Evolutionary conservation across 2,888 invertebrate species (phyloP), one percentile per base, ranked within the genome.

Genomic region (Trachelus stipa): DNA sequence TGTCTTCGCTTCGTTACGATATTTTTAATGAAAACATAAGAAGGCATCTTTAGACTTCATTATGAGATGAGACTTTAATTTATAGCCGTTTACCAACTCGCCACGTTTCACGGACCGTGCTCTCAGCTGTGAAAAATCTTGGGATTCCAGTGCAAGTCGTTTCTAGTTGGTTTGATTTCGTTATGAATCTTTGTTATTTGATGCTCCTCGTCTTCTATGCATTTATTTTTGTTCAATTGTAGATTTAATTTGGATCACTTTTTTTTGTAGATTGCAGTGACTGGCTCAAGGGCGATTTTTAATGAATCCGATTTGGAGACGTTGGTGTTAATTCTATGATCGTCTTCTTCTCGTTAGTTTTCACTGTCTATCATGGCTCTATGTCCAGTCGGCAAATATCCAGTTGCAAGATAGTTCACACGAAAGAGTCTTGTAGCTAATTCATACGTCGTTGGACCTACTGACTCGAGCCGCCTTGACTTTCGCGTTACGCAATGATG

Each of bases 401-500:
- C 23, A 56, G 56, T 56, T 56, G 56, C 9, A 56, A 56, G 9
- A 23, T 23, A 56, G 9, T 9, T 56, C 0, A 23, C 56, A 23
- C 56, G 56, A 56, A 56, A 56, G 56, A 23, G 9, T 56, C 56
- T 56, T 56, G 56, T 56, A 56, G 9, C 56, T 56, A 56, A 56
- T 56, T 56, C 56, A 3, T 56, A 56, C 56, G 56, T 56, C 0
- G 23, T 56, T 56, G 56, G 56, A 23, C 56, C 56, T 56, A 56
- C 56, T 56, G 23, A 56, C 74, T 68, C 69, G 78, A 80, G 77
- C 82, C 83, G 77, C 82, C 83, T 83, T 83, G 81, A 82, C 82
- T 83, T 82, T 82, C 75, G 40, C 73, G 73, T 83, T 82, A 81
- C 79, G 79, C 79, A 83, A 82, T 80, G 40, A n/a, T 37, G 78